Conservation (phyloP, 2,113 vertebrate species). For the Seriola rivoliana region DNA sequence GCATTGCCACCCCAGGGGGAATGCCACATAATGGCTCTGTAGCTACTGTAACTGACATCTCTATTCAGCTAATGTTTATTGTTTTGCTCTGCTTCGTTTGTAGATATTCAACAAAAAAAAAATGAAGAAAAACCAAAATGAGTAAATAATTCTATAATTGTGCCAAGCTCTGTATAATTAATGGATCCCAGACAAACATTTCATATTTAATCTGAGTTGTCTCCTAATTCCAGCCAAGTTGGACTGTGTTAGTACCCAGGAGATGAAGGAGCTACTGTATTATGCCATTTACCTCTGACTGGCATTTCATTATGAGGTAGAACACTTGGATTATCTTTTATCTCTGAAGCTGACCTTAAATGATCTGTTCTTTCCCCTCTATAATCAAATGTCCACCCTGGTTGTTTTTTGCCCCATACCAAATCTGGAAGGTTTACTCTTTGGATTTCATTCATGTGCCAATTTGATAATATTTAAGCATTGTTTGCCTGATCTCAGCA, state of each 20-base stretch:
- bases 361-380: slow-evolving; percentile 28
- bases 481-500: slow-evolving; percentile 39
- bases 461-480: slow-evolving; percentile 40
- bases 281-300: slow-evolving; percentile 48
- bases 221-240: slow-evolving; percentile 58
- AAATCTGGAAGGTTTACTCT: not conserved
- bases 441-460: slow-evolving; percentile 49
- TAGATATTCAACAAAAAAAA: slow-evolving; percentile 52
- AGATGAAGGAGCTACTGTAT: slow-evolving; percentile 56
- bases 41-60: slow-evolving; percentile 76
- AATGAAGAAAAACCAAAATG: slow-evolving; percentile 41
- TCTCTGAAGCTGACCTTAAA: slow-evolving; percentile 42
- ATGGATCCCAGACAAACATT: slow-evolving; percentile 56
- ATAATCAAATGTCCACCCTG: slow-evolving; percentile 14
- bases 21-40: slow-evolving; percentile 75
- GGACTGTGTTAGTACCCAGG: slow-evolving; percentile 51
- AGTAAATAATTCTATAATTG: slow-evolving; percentile 53
- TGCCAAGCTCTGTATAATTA: slow-evolving; percentile 64
- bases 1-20: slow-evolving; percentile 65
- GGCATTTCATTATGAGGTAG: slow-evolving; percentile 27
- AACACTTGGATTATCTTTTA: slow-evolving; percentile 31
- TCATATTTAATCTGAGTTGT: slow-evolving; percentile 62
- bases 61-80: slow-evolving; percentile 75
- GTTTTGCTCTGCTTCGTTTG: slow-evolving; percentile 65
- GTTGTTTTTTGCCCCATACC: not conserved